A percentile compares a stretch with the other conserved stretches of the same genome.
phyloP scores from a whole-genome alignment of 2,797 vertebrate genomes.

The Sphenopsis melanotis region DNA sequence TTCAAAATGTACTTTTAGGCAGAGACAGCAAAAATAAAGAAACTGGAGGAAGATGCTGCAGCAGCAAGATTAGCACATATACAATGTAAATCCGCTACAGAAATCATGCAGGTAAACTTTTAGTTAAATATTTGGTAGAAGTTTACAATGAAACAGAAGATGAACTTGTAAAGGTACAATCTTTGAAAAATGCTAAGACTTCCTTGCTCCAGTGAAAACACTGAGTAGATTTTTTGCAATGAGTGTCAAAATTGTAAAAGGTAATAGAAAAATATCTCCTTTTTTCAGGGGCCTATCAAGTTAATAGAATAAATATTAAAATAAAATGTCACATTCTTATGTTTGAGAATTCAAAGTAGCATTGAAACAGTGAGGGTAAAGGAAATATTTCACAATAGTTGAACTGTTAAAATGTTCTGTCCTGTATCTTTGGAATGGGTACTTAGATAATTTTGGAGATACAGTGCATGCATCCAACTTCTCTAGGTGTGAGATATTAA shows the following conservation, averaged over 20 bases:
- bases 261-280: not conserved
- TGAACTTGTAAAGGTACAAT: not conserved
- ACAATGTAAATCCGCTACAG: conserved; percentile 79
- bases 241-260: not conserved
- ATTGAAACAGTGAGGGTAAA: not conserved
- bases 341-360: not conserved
- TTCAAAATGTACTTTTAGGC: conserved; percentile 62
- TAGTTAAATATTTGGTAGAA: not conserved
- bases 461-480: not conserved
- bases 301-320: not conserved
- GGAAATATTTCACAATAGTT: not conserved
- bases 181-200: not conserved
- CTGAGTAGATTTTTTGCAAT: not conserved
- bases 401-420: not conserved
- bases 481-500: not conserved
- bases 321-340: not conserved
- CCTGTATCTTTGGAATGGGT: not conserved
- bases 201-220: not conserved
- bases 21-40: conserved; percentile 67
- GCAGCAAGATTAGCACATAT: conserved; percentile 79
- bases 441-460: not conserved
- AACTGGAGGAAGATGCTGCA: conserved; percentile 78
- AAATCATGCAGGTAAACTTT: conserved; percentile 81
- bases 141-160: not conserved
- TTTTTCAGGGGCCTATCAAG: not conserved